A percentile compares a stretch with the other conserved stretches of the same genome.
These are phyloP conservation scores for Leptocoma aspasia DNA, from an alignment of 2,113 vertebrate species.

Conservation along the genomic window DNA sequence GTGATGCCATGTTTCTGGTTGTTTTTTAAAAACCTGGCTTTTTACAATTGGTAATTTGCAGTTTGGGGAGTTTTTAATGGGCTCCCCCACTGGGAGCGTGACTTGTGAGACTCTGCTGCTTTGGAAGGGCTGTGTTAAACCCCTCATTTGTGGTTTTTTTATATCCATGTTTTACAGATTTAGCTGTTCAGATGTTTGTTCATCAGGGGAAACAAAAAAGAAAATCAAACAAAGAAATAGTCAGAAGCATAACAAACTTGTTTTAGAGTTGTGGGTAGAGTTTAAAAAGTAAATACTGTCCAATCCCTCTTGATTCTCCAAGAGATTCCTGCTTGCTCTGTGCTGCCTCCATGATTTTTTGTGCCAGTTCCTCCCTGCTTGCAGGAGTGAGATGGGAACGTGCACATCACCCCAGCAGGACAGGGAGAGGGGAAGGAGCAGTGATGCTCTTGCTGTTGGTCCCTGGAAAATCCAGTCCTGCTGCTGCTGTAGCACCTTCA, in stretches of 20 bases:
- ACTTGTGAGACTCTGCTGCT: background rate
- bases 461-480: background rate
- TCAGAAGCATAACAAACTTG: background rate
- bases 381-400: background rate
- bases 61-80: slow-evolving; percentile 14
- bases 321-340: background rate
- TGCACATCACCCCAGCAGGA: background rate
- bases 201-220: background rate
- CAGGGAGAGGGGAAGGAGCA: background rate
- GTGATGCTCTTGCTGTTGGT: background rate
- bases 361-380: background rate
- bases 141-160: background rate
- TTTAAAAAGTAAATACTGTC: background rate
- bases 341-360: background rate
- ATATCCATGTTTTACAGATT: background rate
- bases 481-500: background rate
- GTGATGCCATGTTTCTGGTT: background rate
- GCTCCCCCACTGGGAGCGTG: background rate
- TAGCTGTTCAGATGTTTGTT: background rate
- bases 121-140: background rate
- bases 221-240: background rate
- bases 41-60: background rate
- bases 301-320: background rate
- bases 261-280: background rate
- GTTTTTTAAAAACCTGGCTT: background rate